Conservation (phyloP, 1,140 invertebrate species). For the Drosophila ogumai region DNA sequence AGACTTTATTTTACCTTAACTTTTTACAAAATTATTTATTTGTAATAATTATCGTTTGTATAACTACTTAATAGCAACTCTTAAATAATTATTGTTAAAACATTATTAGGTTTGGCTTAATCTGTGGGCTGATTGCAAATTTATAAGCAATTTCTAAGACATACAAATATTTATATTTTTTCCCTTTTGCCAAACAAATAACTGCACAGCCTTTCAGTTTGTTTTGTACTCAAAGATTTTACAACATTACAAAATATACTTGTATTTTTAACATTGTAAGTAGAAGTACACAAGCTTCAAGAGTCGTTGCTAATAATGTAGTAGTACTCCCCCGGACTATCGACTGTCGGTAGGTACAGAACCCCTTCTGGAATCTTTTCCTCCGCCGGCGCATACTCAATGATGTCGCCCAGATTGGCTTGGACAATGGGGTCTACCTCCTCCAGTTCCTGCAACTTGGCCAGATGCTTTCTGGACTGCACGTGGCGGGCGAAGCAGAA, state of each 20-base stretch:
- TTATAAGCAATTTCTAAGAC: background rate
- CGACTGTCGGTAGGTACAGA: conserved; percentile 25
- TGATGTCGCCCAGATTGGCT: background rate
- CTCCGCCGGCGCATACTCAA: conserved; percentile 18
- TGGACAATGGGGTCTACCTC: conserved; percentile 4
- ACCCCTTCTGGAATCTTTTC: conserved; percentile 19
- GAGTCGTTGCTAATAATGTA: conserved; percentile 20
- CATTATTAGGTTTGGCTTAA: background rate
- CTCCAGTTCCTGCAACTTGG: conserved; percentile 10
- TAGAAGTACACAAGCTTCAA: background rate
- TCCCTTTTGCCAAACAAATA: background rate
- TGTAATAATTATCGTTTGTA: background rate
- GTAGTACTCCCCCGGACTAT: conserved; percentile 14
- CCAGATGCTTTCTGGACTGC: conserved; percentile 7
- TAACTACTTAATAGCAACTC: background rate
- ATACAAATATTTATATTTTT: background rate
- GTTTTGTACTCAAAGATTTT: background rate
- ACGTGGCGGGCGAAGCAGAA: conserved; percentile 40
- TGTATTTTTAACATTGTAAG: background rate
- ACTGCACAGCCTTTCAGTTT: too few species aligned
- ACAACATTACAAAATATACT: background rate
- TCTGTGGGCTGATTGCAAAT: background rate
- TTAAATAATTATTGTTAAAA: background rate
- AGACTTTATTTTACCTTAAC: background rate
- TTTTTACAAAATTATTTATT: background rate